Base-by-base conservation (phyloP, 2,113 vertebrate genomes). In the Stigmatopora nigra region DNA sequence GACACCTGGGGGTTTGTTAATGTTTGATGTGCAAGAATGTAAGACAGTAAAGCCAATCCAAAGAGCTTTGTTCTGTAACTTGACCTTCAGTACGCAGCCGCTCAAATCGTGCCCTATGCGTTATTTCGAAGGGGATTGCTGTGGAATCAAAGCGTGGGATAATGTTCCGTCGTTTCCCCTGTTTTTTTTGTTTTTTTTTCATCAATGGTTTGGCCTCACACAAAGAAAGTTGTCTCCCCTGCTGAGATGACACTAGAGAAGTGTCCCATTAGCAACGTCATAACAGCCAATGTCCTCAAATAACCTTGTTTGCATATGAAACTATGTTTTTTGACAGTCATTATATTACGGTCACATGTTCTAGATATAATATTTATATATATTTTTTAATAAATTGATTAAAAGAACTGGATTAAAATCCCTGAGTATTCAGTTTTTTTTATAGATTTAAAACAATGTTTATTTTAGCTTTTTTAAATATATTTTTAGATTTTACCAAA, bases 141-240 rank as follows among this genome's bases (percentile, higher is more conserved):
- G 64, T 70, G 16, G 47, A 72, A 77, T 82, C 80, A 84, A 78
- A 82, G 80, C 47, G 17, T 4, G 25, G 65, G 63, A 75, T 69
- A 45, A 76, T 48, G 62, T 69, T 70, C 69, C 14, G 31, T 20
- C 46, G 10, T 53, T 61, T 64, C 6, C 12, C 19, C 44, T 45
- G 16, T 52, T 65, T 69, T 67, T 66, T 51, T 52, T 20, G 12
- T 22, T 31, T 8, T 22, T 5, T 11, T n/a, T n/a, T 9, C 57
- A 72, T 63, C 47, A 14, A 22, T 15, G 0, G 12, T 75, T 68
- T 69, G 53, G 56, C 11, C 63, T 68, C 62, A 69, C 71, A 75
- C 57, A 73, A 77, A 66, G n/a, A 58, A 61, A 53, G 35, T 38
- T 48, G 65, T 74, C 52, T 72, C 64, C 67, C 78, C 58, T 63